Conservation (phyloP, 2,888 invertebrate genomes). For the Aphodius sticticus region DNA sequence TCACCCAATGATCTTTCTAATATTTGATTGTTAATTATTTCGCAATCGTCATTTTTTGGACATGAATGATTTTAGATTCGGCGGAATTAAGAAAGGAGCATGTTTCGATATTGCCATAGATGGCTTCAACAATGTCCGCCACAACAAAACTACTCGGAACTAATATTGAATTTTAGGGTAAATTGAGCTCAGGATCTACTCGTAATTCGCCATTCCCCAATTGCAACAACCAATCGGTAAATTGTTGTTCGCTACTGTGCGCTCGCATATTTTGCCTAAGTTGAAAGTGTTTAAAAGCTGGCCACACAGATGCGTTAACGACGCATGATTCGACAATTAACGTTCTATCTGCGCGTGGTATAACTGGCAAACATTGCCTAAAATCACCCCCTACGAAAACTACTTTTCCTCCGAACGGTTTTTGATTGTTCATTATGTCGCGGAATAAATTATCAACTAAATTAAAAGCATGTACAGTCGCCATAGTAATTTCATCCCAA, state of each 20-base stretch:
- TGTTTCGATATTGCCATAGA: no score
- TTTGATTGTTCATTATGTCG: constrained; percentile 29
- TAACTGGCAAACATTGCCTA: constrained; percentile 40
- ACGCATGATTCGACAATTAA: constrained; percentile 32
- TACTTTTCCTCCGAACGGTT: constrained; percentile 37
- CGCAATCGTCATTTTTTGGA: no score
- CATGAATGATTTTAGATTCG: no score
- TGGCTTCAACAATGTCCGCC: no score
- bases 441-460: constrained; percentile 30
- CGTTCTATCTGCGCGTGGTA: constrained; percentile 30
- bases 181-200: no score
- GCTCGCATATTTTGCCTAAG: constrained; percentile 37
- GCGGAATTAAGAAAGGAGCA: no score
- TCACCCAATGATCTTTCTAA: no score
- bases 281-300: constrained; percentile 29
- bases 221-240: neutral
- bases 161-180: no score
- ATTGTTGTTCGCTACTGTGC: neutral
- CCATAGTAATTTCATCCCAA: constrained; percentile 40
- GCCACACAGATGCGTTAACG: constrained; percentile 36
- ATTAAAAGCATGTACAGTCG: constrained; percentile 33
- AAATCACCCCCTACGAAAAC: constrained; percentile 43
- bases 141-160: no score
- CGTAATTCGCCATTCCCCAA: neutral
- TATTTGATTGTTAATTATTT: no score